Evolutionary conservation across 2,797 vertebrate species (phyloP).

Genomic region (Nannoperca australis): DNA sequence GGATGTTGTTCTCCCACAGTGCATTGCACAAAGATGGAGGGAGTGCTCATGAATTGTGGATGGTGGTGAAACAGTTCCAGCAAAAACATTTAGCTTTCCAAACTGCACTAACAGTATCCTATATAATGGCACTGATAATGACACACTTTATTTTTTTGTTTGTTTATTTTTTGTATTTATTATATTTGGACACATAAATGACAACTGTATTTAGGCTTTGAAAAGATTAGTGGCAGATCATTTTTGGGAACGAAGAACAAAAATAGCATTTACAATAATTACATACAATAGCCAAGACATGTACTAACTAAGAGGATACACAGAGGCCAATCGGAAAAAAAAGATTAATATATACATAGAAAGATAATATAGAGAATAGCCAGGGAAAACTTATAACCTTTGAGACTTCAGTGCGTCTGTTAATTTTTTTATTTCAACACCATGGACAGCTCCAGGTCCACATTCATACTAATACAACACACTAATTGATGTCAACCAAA

Average conservation of each 20-base stretch:
- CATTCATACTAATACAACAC: background rate
- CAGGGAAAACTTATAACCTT: too few relatives aligned
- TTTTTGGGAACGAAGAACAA: too few relatives aligned
- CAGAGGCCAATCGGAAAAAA: too few relatives aligned
- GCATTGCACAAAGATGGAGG: background rate
- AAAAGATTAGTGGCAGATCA: too few relatives aligned
- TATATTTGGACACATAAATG: background rate
- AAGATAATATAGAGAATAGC: background rate
- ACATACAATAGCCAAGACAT: too few relatives aligned
- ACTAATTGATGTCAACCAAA: background rate
- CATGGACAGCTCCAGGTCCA: slow-evolving; percentile 8
- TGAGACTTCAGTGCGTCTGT: background rate
- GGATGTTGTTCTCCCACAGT: background rate
- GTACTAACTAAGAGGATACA: too few relatives aligned
- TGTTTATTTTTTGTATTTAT: background rate
- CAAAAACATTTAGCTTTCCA: too few relatives aligned
- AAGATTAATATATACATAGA: too few relatives aligned
- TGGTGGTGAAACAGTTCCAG: background rate
- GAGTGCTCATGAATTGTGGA: background rate
- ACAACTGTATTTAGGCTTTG: background rate
- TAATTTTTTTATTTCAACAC: slow-evolving; percentile 3
- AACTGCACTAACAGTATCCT: background rate
- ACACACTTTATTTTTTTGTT: background rate
- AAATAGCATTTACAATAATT: too few relatives aligned
- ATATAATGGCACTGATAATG: background rate